phyloP scores from a whole-genome alignment of 2,797 vertebrate genomes.

The Pygocentrus nattereri region DNA sequence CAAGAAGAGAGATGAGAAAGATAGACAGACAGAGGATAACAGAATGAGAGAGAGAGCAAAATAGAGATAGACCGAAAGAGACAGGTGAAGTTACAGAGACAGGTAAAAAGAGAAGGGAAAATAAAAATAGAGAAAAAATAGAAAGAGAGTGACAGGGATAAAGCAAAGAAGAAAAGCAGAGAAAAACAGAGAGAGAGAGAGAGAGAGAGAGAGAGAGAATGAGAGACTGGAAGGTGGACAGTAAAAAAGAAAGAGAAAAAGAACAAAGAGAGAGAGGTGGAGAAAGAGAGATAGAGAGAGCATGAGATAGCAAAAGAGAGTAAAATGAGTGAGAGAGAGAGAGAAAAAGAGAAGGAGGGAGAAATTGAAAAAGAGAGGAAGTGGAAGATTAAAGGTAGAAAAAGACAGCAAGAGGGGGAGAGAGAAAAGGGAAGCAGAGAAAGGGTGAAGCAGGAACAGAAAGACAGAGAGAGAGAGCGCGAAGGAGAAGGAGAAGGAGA shows the following conservation, averaged over 20 bases:
- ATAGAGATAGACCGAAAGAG: too few relatives aligned
- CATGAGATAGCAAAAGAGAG: not conserved
- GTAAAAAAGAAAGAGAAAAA: not conserved
- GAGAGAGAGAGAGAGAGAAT: not conserved
- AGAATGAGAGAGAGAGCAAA: too few relatives aligned
- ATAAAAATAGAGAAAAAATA: not conserved
- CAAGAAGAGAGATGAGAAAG: too few relatives aligned
- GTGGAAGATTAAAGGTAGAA: not conserved
- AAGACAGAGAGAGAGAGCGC: too few relatives aligned
- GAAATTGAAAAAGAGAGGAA: too few relatives aligned
- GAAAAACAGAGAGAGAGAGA: not conserved
- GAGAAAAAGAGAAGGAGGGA: too few relatives aligned
- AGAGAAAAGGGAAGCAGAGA: too few relatives aligned
- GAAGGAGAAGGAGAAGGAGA: too few relatives aligned
- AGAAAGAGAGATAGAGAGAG: not conserved
- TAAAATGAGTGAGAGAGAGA: not conserved
- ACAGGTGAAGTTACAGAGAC: too few relatives aligned
- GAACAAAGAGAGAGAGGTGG: too few relatives aligned
- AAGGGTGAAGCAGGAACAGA: not conserved
- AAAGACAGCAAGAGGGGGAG: not conserved
- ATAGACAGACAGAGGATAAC: too few relatives aligned
- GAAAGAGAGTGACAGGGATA: not conserved
- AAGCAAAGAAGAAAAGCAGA: not conserved
- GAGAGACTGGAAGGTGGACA: not conserved
- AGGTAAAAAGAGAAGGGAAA: too few relatives aligned